These are phyloP conservation scores for Campylorhamphus procurvoides DNA, from an alignment of 2,113 vertebrate species.

Conservation along the genomic window DNA sequence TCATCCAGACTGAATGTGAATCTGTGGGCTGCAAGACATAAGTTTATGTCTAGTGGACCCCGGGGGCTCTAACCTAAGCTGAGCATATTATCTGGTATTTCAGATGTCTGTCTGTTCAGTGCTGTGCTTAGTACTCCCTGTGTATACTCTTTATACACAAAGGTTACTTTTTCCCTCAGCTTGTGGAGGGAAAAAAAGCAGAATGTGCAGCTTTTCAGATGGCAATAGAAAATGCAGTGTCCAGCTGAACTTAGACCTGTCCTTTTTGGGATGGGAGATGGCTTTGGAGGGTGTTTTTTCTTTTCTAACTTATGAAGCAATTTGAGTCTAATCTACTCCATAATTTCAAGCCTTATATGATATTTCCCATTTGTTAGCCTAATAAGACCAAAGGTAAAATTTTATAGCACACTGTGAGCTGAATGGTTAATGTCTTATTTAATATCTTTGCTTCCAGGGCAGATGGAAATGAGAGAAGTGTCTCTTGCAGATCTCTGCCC, in stretches of 20 bases:
- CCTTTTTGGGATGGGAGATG: background rate
- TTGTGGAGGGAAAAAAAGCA: background rate
- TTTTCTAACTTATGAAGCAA: background rate
- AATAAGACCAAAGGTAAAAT: conserved; percentile 23
- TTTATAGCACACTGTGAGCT: background rate
- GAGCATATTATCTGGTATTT: background rate
- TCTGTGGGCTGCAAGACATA: background rate
- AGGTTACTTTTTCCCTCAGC: background rate
- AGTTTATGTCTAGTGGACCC: background rate
- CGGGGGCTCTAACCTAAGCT: background rate
- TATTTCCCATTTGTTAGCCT: conserved; percentile 19
- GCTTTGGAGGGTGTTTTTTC: background rate
- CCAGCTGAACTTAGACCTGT: background rate
- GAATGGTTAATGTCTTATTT: background rate
- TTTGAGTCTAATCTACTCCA: background rate
- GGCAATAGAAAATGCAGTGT: background rate
- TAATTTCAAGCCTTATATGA: background rate
- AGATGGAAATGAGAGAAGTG: background rate
- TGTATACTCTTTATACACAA: background rate
- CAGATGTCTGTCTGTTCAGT: background rate
- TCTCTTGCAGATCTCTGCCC: background rate
- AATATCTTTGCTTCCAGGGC: background rate
- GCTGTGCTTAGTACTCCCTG: background rate
- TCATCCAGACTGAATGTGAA: background rate
- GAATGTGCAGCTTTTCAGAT: background rate